Evolutionary conservation across 1,140 invertebrate species (phyloP), one percentile per base, ranked within the genome.

Genomic region (Yoshiicerus persimilis): DNA sequence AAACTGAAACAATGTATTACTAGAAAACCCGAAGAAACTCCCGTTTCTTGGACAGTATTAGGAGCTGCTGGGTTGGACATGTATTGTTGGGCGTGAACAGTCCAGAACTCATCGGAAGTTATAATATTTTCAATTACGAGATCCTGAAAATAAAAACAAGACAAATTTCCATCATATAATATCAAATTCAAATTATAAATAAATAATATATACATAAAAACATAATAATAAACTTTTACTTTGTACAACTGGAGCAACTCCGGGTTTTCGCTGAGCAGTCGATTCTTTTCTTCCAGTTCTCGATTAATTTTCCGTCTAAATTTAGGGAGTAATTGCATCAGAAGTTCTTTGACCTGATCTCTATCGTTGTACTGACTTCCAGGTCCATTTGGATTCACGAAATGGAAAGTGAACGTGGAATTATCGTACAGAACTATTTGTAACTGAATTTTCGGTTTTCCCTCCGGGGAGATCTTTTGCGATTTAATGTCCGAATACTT

Each of bases 401-500:
- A 99, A 92, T 99, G 98, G 94, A 99, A 99, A 39, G 98, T 99
- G 1, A 97, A 98, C 25, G 97, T 97, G 66, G 96, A 95, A 32
- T 97, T 96, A 94, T 98, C 97, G 92, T 99, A 96, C 89, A 99
- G 93, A 41, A 99, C 97, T 13, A 99, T 95, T 94, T 99, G 99
- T n/a, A 99, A 94, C 93, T 99, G 99, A 86, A 99, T 97, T 94
- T 99, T 99, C 30, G 97, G 95, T 93, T 99, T 99, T 11, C 97
- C 97, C 92, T 98, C 98, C 0, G 99, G 98, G 80, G 98, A 99
- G 91, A 99, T 99, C 93, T 99, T 99, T 94, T 99, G 99, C 88
- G 96, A 95, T 95, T 99, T 99, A 89, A 99, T 99, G 92, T 99
- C 98, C 75, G 96, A 95, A 94, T 98, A 99, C 92, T 96, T 95